These are phyloP conservation scores for Phyllopteryx taeniolatus DNA, from an alignment of 2,113 vertebrate genomes.

Conservation along the genomic window DNA sequence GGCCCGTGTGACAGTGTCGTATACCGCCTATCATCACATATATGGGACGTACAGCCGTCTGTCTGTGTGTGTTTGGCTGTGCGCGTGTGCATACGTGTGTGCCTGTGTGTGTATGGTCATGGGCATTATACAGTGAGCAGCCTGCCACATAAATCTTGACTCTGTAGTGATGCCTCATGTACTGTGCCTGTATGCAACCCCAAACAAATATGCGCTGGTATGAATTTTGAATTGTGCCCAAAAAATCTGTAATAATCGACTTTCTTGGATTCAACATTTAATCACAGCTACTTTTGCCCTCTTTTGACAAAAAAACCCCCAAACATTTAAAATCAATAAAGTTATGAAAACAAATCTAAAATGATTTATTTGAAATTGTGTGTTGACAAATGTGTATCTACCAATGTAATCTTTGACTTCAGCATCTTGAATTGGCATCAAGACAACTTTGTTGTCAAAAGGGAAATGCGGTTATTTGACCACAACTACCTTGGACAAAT, in stretches of 20 bases:
- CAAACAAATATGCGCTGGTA: background rate
- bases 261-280: background rate
- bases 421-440: too few relatives aligned
- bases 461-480: background rate
- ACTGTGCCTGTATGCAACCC: conserved; percentile 4
- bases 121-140: conserved; percentile 1
- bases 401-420: too few relatives aligned
- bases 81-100: background rate
- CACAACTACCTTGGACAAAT: background rate
- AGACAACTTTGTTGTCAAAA: too few relatives aligned
- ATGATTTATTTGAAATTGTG: too few relatives aligned
- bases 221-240: background rate
- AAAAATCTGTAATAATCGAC: background rate
- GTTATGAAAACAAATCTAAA: too few relatives aligned
- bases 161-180: conserved; percentile 7
- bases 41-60: conserved; percentile 14
- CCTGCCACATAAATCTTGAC: conserved; percentile 20
- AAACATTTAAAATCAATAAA: too few relatives aligned
- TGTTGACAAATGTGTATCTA: too few relatives aligned
- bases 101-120: background rate
- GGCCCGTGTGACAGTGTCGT: conserved; percentile 48
- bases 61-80: background rate
- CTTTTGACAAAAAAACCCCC: background rate
- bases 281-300: background rate
- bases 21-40: conserved; percentile 42